Evolutionary conservation across 2,797 vertebrate species (phyloP).

Genomic region (Hyperoplus immaculatus): DNA sequence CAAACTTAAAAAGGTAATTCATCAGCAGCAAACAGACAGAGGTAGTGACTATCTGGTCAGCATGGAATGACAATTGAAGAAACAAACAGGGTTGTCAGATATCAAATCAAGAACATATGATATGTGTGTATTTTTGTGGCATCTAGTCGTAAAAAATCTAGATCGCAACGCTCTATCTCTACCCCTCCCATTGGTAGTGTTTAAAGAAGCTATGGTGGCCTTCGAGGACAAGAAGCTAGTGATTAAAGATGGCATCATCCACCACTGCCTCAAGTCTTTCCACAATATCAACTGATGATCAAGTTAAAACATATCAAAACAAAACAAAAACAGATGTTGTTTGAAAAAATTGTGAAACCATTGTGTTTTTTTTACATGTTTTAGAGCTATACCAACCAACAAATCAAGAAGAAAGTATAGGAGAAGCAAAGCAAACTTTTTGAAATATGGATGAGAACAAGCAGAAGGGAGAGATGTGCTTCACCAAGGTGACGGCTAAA

Average conservation of each 20-base stretch:
- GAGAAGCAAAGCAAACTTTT: not conserved
- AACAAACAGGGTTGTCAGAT: no score
- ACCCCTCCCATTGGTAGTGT: no score
- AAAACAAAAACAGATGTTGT: not conserved
- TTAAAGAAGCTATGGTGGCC: no score
- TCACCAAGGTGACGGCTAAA: conserved; percentile 5
- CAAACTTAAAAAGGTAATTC: not conserved
- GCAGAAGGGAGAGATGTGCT: not conserved
- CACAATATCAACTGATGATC: not conserved
- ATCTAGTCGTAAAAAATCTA: no score
- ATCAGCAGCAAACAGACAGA: not conserved
- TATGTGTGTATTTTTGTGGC: no score
- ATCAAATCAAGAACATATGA: no score
- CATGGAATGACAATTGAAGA: not conserved
- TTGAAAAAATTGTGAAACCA: not conserved
- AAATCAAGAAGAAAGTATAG: not conserved
- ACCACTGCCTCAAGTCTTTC: no score
- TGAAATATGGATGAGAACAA: not conserved
- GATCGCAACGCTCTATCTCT: no score
- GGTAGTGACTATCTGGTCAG: not conserved
- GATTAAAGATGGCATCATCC: no score
- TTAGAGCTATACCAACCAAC: not conserved
- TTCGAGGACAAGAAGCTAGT: no score
- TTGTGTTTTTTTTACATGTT: not conserved
- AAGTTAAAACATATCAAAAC: not conserved